Evolutionary conservation across 1,140 invertebrate species (phyloP), one percentile per base, ranked within the genome.

Genomic region (Papilio glaucus): DNA sequence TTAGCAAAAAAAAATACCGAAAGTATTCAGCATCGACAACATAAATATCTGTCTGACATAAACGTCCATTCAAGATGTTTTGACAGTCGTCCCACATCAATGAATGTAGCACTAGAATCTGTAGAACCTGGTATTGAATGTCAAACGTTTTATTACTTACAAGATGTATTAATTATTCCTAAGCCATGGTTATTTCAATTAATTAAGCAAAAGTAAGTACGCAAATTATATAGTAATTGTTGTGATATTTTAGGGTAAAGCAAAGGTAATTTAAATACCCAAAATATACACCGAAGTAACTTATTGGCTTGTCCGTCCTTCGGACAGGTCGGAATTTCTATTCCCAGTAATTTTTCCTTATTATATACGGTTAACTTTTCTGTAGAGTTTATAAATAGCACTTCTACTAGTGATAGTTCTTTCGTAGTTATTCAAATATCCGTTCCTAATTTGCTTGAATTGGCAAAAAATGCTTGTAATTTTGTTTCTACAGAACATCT

Each of bases 51-150:
- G 29, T 10, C 72, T 77, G 76, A 76, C 74, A 75, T 78, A 75
- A 79, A 76, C 60, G 65, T 75, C n/a, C 72, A 77, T 76, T 80
- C 76, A 78, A 45, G 38, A 70, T 63, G 60, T 42, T 33, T 78
- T 73, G 79, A 76, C 75, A 80, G 67, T 76, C 77, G 80, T 80
- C 75, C 81, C 68, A 77, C 61, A 78, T 77, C 72, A 65, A 65
- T 29, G 75, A 82, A 84, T 73, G 75, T 81, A 60, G 75, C 74
- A 71, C 49, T 53, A 15, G 41, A 60, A 81, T 83, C 81, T 77
- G 67, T 76, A 80, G 81, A 85, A 83, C 81, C 72, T 53, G 79
- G 77, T 49, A 37, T 33, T 38, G 61, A 65, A 13, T 65, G 38
- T 65, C 49, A 57, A 53, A 53, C 21, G 41, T 24, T 67, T 67